phyloP scores from a whole-genome alignment of 2,113 vertebrate genomes.

The Holacanthus passer region DNA sequence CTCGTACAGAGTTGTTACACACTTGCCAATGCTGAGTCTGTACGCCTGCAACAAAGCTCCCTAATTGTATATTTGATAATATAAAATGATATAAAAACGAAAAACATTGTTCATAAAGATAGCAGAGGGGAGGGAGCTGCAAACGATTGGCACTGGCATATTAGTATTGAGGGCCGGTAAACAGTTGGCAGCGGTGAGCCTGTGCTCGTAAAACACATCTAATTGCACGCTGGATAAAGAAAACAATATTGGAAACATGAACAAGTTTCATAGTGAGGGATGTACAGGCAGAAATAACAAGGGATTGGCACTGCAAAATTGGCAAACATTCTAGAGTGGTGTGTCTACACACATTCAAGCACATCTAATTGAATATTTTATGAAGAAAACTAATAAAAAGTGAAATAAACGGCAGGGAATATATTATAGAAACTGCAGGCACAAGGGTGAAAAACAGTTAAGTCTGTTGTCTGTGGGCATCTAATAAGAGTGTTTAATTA shows the following conservation, averaged over 20 bases:
- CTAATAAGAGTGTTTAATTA: slow-evolving; percentile 45
- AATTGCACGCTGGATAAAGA: slow-evolving; percentile 41
- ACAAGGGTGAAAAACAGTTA: not conserved
- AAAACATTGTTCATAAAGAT: slow-evolving; percentile 34
- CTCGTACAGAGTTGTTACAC: slow-evolving; percentile 17
- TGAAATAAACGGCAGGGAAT: not conserved
- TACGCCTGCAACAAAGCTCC: slow-evolving; percentile 42
- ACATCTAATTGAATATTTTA: slow-evolving; percentile 32
- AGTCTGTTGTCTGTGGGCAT: not conserved
- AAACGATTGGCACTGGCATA: slow-evolving; percentile 35
- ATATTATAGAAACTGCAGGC: slow-evolving; percentile 15
- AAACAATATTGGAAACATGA: slow-evolving; percentile 4
- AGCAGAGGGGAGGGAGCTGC: slow-evolving; percentile 15
- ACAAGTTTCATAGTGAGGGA: slow-evolving; percentile 11
- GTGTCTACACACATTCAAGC: slow-evolving; percentile 12
- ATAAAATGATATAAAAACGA: slow-evolving; percentile 47
- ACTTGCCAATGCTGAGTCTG: slow-evolving; percentile 43
- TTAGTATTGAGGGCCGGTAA: slow-evolving; percentile 28
- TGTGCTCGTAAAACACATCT: slow-evolving; percentile 25
- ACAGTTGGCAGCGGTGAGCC: slow-evolving; percentile 25
- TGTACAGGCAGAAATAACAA: slow-evolving; percentile 10
- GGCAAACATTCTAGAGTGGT: slow-evolving; percentile 12
- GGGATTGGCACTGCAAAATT: not conserved
- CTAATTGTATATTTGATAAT: slow-evolving; percentile 60
- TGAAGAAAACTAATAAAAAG: slow-evolving; percentile 45